Evolutionary conservation across 2,888 invertebrate species (phyloP).

Genomic region (Aplocera efformata): DNA sequence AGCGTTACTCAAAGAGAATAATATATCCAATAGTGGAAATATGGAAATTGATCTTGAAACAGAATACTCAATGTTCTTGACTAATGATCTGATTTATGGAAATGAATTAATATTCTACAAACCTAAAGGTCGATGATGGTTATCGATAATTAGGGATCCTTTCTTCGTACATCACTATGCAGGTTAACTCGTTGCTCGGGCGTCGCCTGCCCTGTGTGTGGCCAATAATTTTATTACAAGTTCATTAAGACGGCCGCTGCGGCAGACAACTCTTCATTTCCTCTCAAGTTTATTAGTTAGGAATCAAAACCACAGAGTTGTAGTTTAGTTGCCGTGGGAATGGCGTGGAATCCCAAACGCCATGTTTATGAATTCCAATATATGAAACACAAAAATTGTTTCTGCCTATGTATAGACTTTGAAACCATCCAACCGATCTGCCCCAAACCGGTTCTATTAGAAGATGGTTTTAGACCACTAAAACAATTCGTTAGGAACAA

Average conservation of each 20-base stretch:
- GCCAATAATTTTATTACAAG: constrained; percentile 80
- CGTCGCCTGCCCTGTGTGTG: constrained; percentile 75
- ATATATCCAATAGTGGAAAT: too few species aligned
- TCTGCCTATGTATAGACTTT: too few species aligned
- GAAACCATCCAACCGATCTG: too few species aligned
- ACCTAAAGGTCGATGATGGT: too few species aligned
- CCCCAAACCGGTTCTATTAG: background rate
- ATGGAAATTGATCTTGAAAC: too few species aligned
- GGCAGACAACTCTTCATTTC: constrained; percentile 50
- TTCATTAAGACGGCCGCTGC: constrained; percentile 71
- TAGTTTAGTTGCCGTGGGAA: constrained; percentile 1
- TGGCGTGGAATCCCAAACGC: constrained; percentile 1
- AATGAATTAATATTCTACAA: too few species aligned
- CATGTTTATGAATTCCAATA: background rate
- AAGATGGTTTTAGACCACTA: too few species aligned
- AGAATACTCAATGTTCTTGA: too few species aligned
- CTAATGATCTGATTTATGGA: too few species aligned
- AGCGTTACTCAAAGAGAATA: too few species aligned
- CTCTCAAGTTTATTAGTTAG: constrained; percentile 43
- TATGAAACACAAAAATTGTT: too few species aligned
- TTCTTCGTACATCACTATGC: constrained; percentile 42
- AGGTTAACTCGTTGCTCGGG: constrained; percentile 72
- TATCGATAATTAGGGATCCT: constrained; percentile 14
- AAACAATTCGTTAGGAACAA: too few species aligned
- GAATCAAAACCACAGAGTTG: constrained; percentile 16